Base-by-base conservation (phyloP, 1,140 invertebrate genomes). In the Ganaspis sp. region DNA sequence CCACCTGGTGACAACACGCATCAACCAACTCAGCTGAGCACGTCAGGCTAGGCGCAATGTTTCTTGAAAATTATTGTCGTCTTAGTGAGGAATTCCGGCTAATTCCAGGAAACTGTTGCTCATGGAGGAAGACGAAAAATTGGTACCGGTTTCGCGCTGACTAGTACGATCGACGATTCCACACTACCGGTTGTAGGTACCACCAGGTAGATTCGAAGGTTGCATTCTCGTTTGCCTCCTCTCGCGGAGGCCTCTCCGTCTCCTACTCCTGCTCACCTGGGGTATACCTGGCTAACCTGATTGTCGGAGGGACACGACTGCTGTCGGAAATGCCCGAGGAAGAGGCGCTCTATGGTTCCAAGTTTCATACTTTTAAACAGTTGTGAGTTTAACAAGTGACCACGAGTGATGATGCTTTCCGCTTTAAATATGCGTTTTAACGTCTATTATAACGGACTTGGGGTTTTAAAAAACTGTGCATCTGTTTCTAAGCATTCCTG, bases 251-350 rank as follows among this genome's bases (percentile, higher is more conserved):
- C 73, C 45, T 49, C 72, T 42, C 73, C 69, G 74, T 77, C 78
- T 76, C 78, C 45, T 76, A 78, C 79, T 81, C 80, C 80, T 80
- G 80, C 81, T 86, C 83, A 87, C 86, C 85, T 87, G 84, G 77
- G 82, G 79, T 85, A 83, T 89, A 88, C 88, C 88, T 89, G 86
- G 83, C 82, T 77, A 89, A 87, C 81, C 73, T 75, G 74, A 64
- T 37, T 53, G 75, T 54, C 84, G 85, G 79, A 83, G 37, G 64
- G 21, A 75, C 81, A 76, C 82, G 85, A 86, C 26, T 8, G 8
- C 12, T 34, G 19, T 70, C 85, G 85, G 75, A 79, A 76, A 53
- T 75, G 49, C 17, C 75, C 85, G 84, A 85, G 37, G 69, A 80
- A 75, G 71, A 45, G 69, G 74, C 73, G 53, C 70, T 75, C 40